Evolutionary conservation across 2,113 vertebrate genomes (phyloP), one percentile per base, ranked within the genome.

Genomic region (Sorex araneus): DNA sequence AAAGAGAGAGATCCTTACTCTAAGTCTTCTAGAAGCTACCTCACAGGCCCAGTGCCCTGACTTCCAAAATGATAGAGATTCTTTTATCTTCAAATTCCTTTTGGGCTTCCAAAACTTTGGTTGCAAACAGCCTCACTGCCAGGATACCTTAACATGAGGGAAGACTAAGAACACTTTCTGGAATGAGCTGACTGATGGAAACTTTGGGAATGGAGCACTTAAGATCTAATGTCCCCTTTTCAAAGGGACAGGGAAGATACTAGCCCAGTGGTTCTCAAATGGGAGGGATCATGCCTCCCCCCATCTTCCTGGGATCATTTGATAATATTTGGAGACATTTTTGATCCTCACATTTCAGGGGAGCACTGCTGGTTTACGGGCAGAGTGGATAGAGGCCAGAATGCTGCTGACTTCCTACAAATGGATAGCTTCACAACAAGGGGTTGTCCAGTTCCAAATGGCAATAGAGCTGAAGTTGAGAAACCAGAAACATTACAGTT

Each of bases 181-280:
- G 83, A 96, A 92, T 89, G 94, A 90, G 40, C 87, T 94, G 88
- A 96, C 86, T 93, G 88, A 96, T 87, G 88, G 84, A 76, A 89
- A 76, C 77, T 93, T 66, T 0, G 18, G 43, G 95, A 92, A 93
- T 82, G 95, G 84, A 95, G 34, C 3, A 9, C 77, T 27, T 78
- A 84, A 89, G 83, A 23, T 87, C 67, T 71, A 73, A 32, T 78
- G 85, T 83, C 81, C 30, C 54, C 91, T 81, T 97, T 93, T 94
- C 96, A 89, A 34, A 94, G 77, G 54, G 21, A 5, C 77, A 57
- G 83, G 21, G 60, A 76, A n/a, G 82, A 94, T 71, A 75, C 13
- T 28, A 50, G 32, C 12, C 19, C 63, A 18, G 8, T 70, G 79
- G 34, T 36, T 78, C 50, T 69, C 47, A n/a, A 2, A 11, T 70